Evolutionary conservation across 2,888 invertebrate species (phyloP).

Genomic region (Diplolepis rosae): DNA sequence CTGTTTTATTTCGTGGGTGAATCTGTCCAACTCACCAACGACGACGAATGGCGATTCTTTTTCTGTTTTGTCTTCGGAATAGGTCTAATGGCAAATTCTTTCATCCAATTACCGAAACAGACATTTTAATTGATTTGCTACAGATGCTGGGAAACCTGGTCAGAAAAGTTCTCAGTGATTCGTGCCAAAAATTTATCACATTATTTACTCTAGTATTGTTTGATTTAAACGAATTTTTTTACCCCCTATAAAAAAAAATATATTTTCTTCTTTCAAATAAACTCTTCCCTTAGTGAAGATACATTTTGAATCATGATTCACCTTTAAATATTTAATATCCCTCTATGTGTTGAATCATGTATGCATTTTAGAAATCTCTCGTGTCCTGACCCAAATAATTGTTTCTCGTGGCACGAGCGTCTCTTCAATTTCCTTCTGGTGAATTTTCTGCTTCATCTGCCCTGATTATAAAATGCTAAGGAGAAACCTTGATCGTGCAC

Average conservation of each 20-base stretch:
- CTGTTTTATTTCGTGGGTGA: slow-evolving; percentile 11
- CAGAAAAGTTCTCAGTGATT: slow-evolving; percentile 12
- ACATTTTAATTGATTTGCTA: slow-evolving; percentile 19
- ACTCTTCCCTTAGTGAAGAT: background rate
- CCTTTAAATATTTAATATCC: slow-evolving; percentile 1
- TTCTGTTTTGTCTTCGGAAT: slow-evolving; percentile 3
- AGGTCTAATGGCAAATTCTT: slow-evolving; percentile 14
- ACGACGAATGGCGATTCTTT: slow-evolving; percentile 16
- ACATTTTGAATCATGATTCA: background rate
- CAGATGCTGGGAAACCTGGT: slow-evolving; percentile 3
- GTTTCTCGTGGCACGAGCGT: slow-evolving; percentile 9
- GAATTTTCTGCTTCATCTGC: slow-evolving; percentile 8
- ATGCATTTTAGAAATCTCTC: slow-evolving; percentile 4
- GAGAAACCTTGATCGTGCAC: slow-evolving; percentile 51
- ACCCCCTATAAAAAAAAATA: background rate
- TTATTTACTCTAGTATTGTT: background rate
- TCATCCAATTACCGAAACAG: slow-evolving; percentile 10
- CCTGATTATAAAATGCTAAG: slow-evolving; percentile 34
- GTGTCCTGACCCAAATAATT: slow-evolving; percentile 9
- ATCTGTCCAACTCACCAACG: background rate
- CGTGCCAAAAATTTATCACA: background rate
- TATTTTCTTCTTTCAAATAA: background rate
- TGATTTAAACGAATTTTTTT: background rate
- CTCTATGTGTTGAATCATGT: background rate
- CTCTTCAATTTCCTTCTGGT: background rate